Evolutionary conservation across 1,140 invertebrate genomes (phyloP), one percentile per base, ranked within the genome.

Genomic region (Pentalonia nigronervosa): DNA sequence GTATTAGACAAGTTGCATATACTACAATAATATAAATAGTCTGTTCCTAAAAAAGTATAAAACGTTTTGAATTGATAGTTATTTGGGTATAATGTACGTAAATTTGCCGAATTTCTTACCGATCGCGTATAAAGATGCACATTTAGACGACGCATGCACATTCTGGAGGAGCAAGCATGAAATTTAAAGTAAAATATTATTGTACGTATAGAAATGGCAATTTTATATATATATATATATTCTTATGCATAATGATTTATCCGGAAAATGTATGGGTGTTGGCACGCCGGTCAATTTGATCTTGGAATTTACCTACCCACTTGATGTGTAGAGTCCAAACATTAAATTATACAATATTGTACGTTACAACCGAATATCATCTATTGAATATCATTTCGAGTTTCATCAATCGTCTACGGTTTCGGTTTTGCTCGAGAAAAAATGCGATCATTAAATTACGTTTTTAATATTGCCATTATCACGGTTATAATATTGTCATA

Each of bases 61-160:
- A n/a, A 76, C 17, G 4, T 76, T n/a, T n/a, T 76, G 14, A 76
- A 76, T 67, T 11, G 4, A 9, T 67, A 11, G 14, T 7, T 6
- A 4, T 76, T 1, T 76, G 14, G 7, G 60, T 76, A 76, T 6
- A 34, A 76, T 76, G 60, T 76, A 76, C n/a, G 60, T 76, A 76
- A 76, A 76, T 76, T n/a, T 76, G 17, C n/a, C n/a, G 60, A n/a
- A 76, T 30, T 76, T 76, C 14, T 76, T n/a, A n/a, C 30, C 30
- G 60, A n/a, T n/a, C n/a, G 60, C n/a, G 60, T 76, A 76, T 76
- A n/a, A 76, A 76, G n/a, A 76, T 76, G 60, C 60, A 76, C n/a
- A 76, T 20, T 17, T 14, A 76, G 30, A 76, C n/a, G n/a, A 30
- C 30, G 9, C 67, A 92, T 92, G 67, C 67, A 83, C 30, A 83